These are phyloP conservation scores for Sarotherodon lohbergeri DNA, from an alignment of 2,113 vertebrate genomes.

Conservation along the genomic window DNA sequence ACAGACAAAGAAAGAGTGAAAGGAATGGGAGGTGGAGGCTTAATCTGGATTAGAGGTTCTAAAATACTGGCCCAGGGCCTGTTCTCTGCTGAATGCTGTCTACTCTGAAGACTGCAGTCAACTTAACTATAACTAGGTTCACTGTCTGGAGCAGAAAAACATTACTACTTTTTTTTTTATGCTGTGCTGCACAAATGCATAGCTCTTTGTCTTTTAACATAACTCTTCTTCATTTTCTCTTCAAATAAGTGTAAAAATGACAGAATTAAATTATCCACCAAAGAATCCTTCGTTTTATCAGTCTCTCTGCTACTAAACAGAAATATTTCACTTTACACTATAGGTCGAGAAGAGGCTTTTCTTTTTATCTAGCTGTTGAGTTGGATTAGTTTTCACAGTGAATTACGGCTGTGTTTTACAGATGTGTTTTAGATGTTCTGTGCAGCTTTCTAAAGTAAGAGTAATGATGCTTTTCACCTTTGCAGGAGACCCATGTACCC, in stretches of 20 bases:
- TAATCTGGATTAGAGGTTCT: constrained; percentile 69
- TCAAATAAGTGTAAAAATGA: constrained; percentile 46
- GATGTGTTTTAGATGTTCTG: constrained; percentile 41
- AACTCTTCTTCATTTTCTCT: constrained; percentile 25
- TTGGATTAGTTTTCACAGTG: constrained; percentile 39
- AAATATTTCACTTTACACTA: constrained; percentile 26
- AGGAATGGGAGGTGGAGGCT: constrained; percentile 38
- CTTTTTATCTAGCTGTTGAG: constrained; percentile 8
- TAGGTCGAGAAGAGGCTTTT: background rate
- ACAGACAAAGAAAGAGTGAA: constrained; percentile 46
- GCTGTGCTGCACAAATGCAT: constrained; percentile 4
- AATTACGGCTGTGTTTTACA: constrained; percentile 36
- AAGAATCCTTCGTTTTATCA: background rate
- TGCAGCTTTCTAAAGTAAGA: constrained; percentile 27
- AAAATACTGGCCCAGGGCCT: constrained; percentile 59
- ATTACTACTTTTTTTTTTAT: background rate
- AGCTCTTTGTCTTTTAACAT: constrained; percentile 38
- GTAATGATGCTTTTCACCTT: constrained; percentile 56
- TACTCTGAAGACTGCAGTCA: constrained; percentile 39
- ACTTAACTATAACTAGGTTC: constrained; percentile 35
- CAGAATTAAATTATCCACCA: background rate
- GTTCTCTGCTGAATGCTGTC: constrained; percentile 35
- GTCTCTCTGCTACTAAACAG: background rate
- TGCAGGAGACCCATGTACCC: constrained; percentile 32
- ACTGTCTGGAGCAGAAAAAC: constrained; percentile 33